Evolutionary conservation across 2,888 invertebrate genomes (phyloP).

Genomic region (Thymelicus acteon): DNA sequence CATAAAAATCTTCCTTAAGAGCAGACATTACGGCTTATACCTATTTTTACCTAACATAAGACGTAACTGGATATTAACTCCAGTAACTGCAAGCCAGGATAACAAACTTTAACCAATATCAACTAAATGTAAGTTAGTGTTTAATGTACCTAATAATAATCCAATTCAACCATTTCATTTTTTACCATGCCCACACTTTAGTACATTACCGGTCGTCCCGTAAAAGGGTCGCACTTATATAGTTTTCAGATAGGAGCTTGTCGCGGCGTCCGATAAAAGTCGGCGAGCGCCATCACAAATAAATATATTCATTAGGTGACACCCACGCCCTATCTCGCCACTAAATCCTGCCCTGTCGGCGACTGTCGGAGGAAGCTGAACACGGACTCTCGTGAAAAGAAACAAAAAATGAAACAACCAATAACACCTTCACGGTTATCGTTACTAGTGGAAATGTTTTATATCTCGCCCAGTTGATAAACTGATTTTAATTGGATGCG

Average conservation of each 20-base stretch:
- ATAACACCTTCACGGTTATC: slow-evolving; percentile 48
- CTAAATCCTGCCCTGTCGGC: slow-evolving; percentile 79
- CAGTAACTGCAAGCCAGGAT: no score
- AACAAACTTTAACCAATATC: no score
- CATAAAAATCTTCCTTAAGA: no score
- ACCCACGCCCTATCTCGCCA: slow-evolving; percentile 80
- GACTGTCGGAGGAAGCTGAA: slow-evolving; percentile 67
- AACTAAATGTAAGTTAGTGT: neutral
- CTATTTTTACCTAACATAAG: no score
- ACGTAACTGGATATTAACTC: no score
- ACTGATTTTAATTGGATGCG: slow-evolving; percentile 44
- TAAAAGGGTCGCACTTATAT: slow-evolving; percentile 38
- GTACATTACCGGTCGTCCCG: slow-evolving; percentile 30
- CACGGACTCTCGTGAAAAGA: slow-evolving; percentile 46
- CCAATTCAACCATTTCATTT: neutral
- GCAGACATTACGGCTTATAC: no score
- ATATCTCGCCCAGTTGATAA: slow-evolving; percentile 38
- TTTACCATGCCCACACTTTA: slow-evolving; percentile 38
- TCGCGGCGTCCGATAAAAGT: slow-evolving; percentile 73
- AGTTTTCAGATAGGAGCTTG: slow-evolving; percentile 55
- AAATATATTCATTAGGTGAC: slow-evolving; percentile 84
- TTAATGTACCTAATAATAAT: neutral
- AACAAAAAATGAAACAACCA: slow-evolving; percentile 58
- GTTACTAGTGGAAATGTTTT: slow-evolving; percentile 47
- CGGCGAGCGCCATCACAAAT: slow-evolving; percentile 69